Evolutionary conservation across 2,888 invertebrate species (phyloP), one percentile per base, ranked within the genome.

Genomic region (Salpingus planirostris): DNA sequence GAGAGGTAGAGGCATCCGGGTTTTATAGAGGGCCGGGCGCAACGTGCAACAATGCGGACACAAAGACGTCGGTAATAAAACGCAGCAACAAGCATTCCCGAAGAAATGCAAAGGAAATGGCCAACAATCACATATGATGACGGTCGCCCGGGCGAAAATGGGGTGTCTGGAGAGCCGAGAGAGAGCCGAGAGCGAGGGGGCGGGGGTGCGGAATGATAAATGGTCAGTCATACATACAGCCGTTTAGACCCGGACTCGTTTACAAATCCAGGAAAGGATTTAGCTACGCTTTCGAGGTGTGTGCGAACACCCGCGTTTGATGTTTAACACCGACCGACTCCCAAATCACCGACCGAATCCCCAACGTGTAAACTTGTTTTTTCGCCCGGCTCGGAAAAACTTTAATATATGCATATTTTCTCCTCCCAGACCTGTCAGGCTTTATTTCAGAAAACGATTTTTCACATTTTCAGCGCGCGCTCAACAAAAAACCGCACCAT

Each of bases 261-360:
- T 60, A 61, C 59, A 62, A 64, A 63, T 63, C 64, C 62, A 55
- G 54, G 55, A 62, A 62, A 60, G 62, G 64, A 62, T 64, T 64
- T 63, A 59, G 54, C n/a, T 52, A 54, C 54, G 57, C 55, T 59
- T 54, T 49, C 46, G 52, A 60, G 60, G 57, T 60, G n/a, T n/a
- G n/a, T n/a, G 57, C 49, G 54, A 60, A 52, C 53, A 50, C 48
- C 52, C 55, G n/a, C n/a, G 52, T 54, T 57, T 50, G 48, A 53
- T 54, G 53, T 50, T 49, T 47, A 52, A 52, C 49, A 50, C 46
- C 44, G 38, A 43, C 43, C n/a, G n/a, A n/a, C n/a, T n/a, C n/a
- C 40, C 38, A 36, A 43, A 46, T 48, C 43, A 43, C 47, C 47
- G 38, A 44, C 49, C 34, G 45, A 50, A 52, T 52, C 53, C 51